Percentiles rank a stretch among this genome's conserved stretches.
Conservation (phyloP, 2,113 vertebrate species). For the Peromyscus maniculatus region DNA sequence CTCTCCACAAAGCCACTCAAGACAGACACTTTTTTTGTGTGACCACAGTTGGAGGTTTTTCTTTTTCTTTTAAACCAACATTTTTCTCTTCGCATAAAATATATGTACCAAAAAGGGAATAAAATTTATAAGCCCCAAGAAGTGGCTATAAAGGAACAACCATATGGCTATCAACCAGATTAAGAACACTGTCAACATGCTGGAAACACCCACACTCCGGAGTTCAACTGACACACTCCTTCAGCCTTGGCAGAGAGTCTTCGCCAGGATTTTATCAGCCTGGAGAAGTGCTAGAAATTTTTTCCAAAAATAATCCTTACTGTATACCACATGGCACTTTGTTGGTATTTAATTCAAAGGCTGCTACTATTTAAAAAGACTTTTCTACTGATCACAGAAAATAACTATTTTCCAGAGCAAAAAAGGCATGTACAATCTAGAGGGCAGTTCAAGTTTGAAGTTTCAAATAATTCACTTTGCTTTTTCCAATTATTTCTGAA, state of each 20-base stretch:
- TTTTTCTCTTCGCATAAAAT: background rate
- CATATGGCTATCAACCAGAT: conserved; percentile 31
- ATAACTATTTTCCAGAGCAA: conserved; percentile 55
- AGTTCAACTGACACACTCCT: background rate
- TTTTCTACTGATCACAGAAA: conserved; percentile 65
- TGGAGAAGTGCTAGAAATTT: conserved; percentile 59
- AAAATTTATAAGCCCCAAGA: background rate
- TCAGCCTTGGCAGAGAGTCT: background rate
- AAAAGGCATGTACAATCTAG: conserved; percentile 38
- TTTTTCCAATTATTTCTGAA: conserved; percentile 53
- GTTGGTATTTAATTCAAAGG: conserved; percentile 73
- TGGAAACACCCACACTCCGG: background rate
- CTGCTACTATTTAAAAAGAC: conserved; percentile 61
- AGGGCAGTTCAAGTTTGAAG: conserved; percentile 14
- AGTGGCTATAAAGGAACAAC: background rate
- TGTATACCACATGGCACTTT: conserved; percentile 48
- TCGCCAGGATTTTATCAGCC: conserved; percentile 65
- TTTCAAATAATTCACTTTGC: conserved; percentile 14
- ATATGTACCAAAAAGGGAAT: conserved; percentile 13
- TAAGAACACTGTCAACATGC: conserved; percentile 8
- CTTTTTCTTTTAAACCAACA: background rate
- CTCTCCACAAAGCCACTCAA: background rate
- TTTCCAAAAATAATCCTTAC: conserved; percentile 70
- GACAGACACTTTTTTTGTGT: background rate
- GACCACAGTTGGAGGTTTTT: background rate